Percentiles rank a stretch among this genome's conserved stretches.
These are phyloP conservation scores for Apostichopus parvimensis DNA, from an alignment of 35 echinoderm and acorn worm species.

Conservation along the genomic window DNA sequence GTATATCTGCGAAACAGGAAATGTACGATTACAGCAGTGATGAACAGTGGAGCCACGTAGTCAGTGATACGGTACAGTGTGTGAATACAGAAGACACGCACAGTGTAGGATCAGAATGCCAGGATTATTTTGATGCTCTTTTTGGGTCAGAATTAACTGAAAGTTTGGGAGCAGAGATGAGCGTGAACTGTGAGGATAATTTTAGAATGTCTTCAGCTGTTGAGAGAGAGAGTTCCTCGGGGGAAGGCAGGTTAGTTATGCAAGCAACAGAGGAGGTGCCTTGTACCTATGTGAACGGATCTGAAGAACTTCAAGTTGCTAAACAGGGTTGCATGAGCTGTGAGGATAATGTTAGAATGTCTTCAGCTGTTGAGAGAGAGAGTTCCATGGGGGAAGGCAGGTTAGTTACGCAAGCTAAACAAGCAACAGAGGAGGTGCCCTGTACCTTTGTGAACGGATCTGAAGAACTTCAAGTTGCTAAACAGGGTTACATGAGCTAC, in stretches of 20 bases:
- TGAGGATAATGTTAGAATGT: constrained; percentile 18
- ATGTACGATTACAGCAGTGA: neutral
- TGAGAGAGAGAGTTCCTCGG: neutral
- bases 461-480: constrained; percentile 45
- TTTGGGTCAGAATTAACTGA: neutral
- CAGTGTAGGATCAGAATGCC: neutral
- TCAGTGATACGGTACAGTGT: constrained; percentile 16
- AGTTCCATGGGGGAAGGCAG: neutral
- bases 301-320: constrained; percentile 36
- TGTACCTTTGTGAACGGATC: constrained; percentile 67
- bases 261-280: constrained; percentile 32
- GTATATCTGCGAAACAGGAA: neutral
- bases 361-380: constrained; percentile 8
- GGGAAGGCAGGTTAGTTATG: neutral
- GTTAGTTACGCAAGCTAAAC: neutral
- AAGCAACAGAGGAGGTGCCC: constrained; percentile 23
- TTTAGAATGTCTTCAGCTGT: constrained; percentile 28
- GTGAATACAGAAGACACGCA: constrained; percentile 1
- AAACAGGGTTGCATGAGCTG: constrained; percentile 81
- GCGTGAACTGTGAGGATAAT: neutral
- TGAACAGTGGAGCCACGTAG: constrained; percentile 33
- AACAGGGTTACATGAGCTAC: constrained; percentile 82
- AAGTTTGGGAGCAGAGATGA: neutral
- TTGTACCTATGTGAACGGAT: constrained; percentile 63
- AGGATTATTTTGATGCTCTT: constrained; percentile 11